Percentiles rank a stretch among this genome's conserved stretches.
These are phyloP conservation scores for Periphyllus acericola DNA, from an alignment of 2,888 invertebrate genomes.

Conservation along the genomic window DNA sequence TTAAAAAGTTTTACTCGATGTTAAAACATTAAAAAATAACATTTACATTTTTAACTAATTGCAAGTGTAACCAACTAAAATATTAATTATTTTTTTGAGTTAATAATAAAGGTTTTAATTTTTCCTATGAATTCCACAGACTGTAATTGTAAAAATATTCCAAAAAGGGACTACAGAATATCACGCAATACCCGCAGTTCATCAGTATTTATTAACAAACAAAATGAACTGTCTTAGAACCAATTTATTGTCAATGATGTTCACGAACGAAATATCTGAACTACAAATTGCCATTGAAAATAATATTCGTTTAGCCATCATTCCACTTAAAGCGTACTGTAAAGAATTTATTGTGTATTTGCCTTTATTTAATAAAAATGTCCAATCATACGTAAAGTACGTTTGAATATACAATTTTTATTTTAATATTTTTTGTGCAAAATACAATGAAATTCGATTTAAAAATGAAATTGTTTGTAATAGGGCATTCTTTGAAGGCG, in stretches of 20 bases:
- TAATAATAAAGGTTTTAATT: neutral
- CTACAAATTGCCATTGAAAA: constrained; percentile 58
- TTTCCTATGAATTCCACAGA: neutral
- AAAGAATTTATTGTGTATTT: constrained; percentile 74
- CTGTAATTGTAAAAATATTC: constrained; percentile 5
- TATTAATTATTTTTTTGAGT: neutral
- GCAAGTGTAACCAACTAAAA: neutral
- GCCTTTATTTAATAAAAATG: constrained; percentile 73
- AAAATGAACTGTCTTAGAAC: constrained; percentile 8
- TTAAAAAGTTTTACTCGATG: too few species aligned
- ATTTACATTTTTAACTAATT: too few species aligned
- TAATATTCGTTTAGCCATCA: constrained; percentile 75
- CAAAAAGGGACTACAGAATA: neutral
- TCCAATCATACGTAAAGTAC: constrained; percentile 77
- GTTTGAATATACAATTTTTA: constrained; percentile 65
- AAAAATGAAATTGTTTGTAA: neutral
- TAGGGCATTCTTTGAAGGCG: constrained; percentile 71
- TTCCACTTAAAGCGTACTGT: constrained; percentile 81
- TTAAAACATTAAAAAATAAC: too few species aligned
- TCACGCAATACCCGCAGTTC: neutral
- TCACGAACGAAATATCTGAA: neutral
- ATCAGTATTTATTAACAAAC: neutral
- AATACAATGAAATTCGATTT: too few species aligned
- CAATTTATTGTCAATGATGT: constrained; percentile 9
- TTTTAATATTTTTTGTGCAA: neutral